Evolutionary conservation across 2,113 vertebrate genomes (phyloP).

Genomic region (Upupa epops): DNA sequence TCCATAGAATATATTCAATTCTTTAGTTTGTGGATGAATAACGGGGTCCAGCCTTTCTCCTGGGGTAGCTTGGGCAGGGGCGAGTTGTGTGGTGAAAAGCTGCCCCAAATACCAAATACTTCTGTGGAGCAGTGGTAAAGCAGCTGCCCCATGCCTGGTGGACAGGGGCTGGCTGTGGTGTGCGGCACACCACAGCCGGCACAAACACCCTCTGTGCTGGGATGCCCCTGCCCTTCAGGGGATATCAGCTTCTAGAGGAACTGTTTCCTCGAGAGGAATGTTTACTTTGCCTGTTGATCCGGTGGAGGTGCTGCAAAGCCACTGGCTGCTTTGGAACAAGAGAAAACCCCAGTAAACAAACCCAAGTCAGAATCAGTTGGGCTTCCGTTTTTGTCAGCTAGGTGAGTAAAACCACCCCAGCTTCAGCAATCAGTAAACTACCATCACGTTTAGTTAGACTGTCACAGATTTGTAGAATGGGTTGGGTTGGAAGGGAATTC

Average conservation of each 20-base stretch:
- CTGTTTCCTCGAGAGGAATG: not conserved
- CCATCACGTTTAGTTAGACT: not conserved
- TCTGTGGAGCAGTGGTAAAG: not conserved
- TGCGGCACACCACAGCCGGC: not conserved
- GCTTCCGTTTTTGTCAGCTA: not conserved
- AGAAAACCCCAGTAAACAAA: not conserved
- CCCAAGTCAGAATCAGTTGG: not conserved
- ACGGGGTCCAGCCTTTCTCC: accelerated
- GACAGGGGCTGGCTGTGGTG: not conserved
- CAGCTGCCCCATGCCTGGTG: accelerated
- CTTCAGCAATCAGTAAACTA: not conserved
- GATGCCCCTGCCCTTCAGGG: not conserved
- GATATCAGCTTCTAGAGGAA: not conserved
- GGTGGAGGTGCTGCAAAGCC: not conserved
- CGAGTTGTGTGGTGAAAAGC: accelerated
- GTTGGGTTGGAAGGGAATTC: no score
- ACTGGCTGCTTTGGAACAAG: not conserved
- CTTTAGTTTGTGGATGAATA: no score
- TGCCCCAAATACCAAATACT: not conserved
- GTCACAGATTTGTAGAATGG: no score
- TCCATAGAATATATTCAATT: accelerated
- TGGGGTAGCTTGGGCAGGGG: no score
- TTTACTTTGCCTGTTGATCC: not conserved
- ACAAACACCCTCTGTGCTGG: not conserved
- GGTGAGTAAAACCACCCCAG: not conserved